Conservation (phyloP, 2,113 vertebrate genomes). For the Stictonetta naevosa region DNA sequence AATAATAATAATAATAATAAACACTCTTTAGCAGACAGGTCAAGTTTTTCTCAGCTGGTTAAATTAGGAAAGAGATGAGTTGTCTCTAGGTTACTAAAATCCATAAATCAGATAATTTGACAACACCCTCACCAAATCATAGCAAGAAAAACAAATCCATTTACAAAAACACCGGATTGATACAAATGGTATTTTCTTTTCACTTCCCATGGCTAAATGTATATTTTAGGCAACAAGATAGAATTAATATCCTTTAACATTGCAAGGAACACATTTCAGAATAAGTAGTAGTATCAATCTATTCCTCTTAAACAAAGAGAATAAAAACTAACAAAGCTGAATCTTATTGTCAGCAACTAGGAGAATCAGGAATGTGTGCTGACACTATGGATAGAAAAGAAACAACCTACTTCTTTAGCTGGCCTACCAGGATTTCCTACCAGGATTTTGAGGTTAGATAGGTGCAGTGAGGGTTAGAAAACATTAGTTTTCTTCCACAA, state of each 20-base stretch:
- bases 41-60: conserved; percentile 48
- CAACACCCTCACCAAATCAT: conserved; percentile 37
- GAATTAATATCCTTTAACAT: conserved; percentile 52
- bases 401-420: neutral
- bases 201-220: conserved; percentile 5
- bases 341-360: neutral
- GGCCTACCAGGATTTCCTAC: neutral
- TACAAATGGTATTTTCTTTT: conserved; percentile 43
- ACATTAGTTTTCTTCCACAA: neutral
- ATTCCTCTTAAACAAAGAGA: neutral
- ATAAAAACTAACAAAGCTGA: neutral
- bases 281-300: neutral
- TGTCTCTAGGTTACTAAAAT: conserved; percentile 45
- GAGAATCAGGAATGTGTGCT: neutral
- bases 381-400: neutral
- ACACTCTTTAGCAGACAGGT: neutral
- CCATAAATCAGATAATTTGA: conserved; percentile 49
- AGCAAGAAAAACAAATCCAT: conserved; percentile 20
- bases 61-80: conserved; percentile 36
- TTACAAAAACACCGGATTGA: conserved; percentile 28
- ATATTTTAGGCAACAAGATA: conserved; percentile 35
- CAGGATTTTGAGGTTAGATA: neutral
- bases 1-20: no score
- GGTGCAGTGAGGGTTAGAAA: neutral
- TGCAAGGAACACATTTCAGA: neutral